Conservation (phyloP, 2,113 vertebrate genomes). For the Megaceryle maxima region DNA sequence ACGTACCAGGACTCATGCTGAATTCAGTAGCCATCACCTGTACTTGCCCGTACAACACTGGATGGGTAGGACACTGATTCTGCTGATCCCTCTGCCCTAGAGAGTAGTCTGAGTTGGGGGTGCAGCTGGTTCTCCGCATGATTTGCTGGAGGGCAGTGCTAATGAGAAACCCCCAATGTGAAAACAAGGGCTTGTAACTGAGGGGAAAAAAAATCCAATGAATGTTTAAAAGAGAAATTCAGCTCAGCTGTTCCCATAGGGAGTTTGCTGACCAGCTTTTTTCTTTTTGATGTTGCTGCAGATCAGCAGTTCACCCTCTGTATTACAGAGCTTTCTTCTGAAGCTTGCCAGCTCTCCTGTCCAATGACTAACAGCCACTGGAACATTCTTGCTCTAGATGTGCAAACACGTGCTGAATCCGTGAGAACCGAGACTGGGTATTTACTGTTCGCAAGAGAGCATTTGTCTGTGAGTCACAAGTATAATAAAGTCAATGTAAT, state of each 20-base stretch:
- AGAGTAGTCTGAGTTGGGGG: not conserved
- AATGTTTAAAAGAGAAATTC: conserved; percentile 48
- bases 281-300: conserved; percentile 34
- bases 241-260: conserved; percentile 41
- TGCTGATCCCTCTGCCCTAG: not conserved
- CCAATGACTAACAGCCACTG: not conserved
- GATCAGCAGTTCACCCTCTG: not conserved
- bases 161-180: conserved; percentile 62
- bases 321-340: not conserved
- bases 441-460: not conserved
- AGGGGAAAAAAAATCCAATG: not conserved
- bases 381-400: not conserved
- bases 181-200: not conserved
- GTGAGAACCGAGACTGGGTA: not conserved
- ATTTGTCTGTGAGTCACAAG: not conserved
- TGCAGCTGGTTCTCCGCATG: not conserved
- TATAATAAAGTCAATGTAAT: not conserved
- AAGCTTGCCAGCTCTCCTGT: not conserved
- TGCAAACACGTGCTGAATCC: not conserved
- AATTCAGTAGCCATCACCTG: not conserved
- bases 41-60: not conserved
- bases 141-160: conserved; percentile 46
- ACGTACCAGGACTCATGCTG: not conserved
- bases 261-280: conserved; percentile 27
- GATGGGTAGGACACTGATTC: not conserved